Percentiles rank a stretch among this genome's conserved stretches.
phyloP scores from a whole-genome alignment of 2,888 invertebrate species.

The Epirrita christyi region DNA sequence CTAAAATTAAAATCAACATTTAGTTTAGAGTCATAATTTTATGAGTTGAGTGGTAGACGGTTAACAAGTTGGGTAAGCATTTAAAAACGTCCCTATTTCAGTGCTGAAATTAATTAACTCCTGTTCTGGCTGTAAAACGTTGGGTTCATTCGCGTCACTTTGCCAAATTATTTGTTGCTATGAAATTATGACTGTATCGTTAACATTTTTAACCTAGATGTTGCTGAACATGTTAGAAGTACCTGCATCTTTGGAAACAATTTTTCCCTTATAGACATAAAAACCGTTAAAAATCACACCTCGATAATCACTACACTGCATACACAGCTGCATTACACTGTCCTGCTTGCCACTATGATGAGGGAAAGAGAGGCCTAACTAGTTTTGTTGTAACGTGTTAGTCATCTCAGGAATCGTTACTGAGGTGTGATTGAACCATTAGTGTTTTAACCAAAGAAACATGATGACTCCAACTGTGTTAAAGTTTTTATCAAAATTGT shows the following conservation, averaged over 20 bases:
- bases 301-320: constrained; percentile 54
- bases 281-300: constrained; percentile 68
- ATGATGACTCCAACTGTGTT: constrained; percentile 5
- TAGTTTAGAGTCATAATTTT: constrained; percentile 54
- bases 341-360: constrained; percentile 43
- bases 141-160: constrained; percentile 17
- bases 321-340: constrained; percentile 56
- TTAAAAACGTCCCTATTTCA: constrained; percentile 34
- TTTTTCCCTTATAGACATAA: constrained; percentile 40
- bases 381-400: constrained; percentile 52
- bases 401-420: constrained; percentile 38
- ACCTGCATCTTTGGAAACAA: constrained; percentile 20
- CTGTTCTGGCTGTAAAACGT: constrained; percentile 23
- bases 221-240: constrained; percentile 11
- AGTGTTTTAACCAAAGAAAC: constrained; percentile 15
- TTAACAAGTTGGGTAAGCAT: constrained; percentile 48
- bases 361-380: constrained; percentile 45
- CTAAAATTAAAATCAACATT: constrained; percentile 80
- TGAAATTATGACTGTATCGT: not conserved
- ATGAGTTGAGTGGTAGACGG: constrained; percentile 53
- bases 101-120: constrained; percentile 35
- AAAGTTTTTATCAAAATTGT: not conserved
- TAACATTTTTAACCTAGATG: not conserved
- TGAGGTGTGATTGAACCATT: constrained; percentile 22
- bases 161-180: constrained; percentile 14